A percentile compares a stretch with the other conserved stretches of the same genome.
phyloP scores from a whole-genome alignment of 2,888 invertebrate genomes.

The Desoria tigrina region DNA sequence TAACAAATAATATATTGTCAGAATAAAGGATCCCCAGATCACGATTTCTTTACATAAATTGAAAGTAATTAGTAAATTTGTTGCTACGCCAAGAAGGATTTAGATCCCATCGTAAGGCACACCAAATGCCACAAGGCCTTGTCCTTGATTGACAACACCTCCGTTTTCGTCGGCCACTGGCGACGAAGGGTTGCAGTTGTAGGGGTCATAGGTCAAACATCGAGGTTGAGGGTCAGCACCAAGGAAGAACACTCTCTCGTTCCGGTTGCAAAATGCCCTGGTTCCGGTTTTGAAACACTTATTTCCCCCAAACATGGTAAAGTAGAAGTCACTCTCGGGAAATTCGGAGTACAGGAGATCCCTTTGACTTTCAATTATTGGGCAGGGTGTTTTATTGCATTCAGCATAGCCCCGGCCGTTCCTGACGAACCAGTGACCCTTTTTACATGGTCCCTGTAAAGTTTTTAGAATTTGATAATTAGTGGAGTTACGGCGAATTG shows the following conservation, averaged over 20 bases:
- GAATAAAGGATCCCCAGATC: too few relatives aligned
- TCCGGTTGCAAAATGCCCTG: slow-evolving; percentile 32
- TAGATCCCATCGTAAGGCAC: slow-evolving; percentile 39
- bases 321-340: slow-evolving; percentile 39
- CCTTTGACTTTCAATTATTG: slow-evolving; percentile 30
- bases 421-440: slow-evolving; percentile 36
- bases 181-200: slow-evolving; percentile 25
- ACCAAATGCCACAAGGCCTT: slow-evolving; percentile 30
- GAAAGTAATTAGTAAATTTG: too few relatives aligned
- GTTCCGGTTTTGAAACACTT: slow-evolving; percentile 40
- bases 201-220: slow-evolving; percentile 34
- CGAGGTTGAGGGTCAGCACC: slow-evolving; percentile 27
- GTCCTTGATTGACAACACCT: slow-evolving; percentile 21
- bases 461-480: too few relatives aligned
- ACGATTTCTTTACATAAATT: too few relatives aligned
- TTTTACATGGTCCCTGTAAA: slow-evolving; percentile 39
- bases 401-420: slow-evolving; percentile 26
- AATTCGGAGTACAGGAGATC: slow-evolving; percentile 24
- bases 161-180: slow-evolving; percentile 13
- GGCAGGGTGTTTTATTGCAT: slow-evolving; percentile 44
- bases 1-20: too few relatives aligned
- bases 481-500: too few relatives aligned
- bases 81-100: slow-evolving; percentile 1
- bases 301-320: slow-evolving; percentile 23
- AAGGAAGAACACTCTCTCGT: slow-evolving; percentile 31